Evolutionary conservation across 2,888 invertebrate genomes (phyloP).

Genomic region (Loripinus fragilis): DNA sequence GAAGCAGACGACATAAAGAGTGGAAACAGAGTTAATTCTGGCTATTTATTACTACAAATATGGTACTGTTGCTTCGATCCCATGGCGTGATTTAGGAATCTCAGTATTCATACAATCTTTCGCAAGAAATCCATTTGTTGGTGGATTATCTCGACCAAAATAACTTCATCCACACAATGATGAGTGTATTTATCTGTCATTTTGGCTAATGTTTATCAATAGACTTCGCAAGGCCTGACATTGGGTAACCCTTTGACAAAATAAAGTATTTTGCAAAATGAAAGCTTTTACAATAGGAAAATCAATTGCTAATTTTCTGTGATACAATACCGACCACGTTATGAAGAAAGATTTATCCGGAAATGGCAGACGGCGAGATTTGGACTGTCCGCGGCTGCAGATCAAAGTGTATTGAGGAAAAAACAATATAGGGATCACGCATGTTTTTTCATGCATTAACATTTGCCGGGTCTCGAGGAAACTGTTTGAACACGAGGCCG

Average conservation of each 20-base stretch:
- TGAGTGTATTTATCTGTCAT: conserved; percentile 20
- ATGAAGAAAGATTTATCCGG: neutral
- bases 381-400: too few relatives aligned
- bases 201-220: conserved; percentile 15
- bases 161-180: neutral
- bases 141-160: neutral
- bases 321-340: neutral
- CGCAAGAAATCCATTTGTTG: neutral
- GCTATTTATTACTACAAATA: too few relatives aligned
- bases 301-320: conserved; percentile 11
- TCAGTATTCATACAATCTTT: neutral
- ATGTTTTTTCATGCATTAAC: too few relatives aligned
- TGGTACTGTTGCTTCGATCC: too few relatives aligned
- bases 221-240: conserved; percentile 4
- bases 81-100: too few relatives aligned
- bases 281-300: conserved; percentile 1
- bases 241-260: conserved; percentile 6
- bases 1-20: too few relatives aligned
- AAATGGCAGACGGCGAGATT: too few relatives aligned
- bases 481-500: too few relatives aligned
- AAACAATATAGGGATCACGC: too few relatives aligned
- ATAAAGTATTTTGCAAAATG: conserved; percentile 2
- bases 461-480: too few relatives aligned
- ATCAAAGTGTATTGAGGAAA: too few relatives aligned
- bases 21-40: too few relatives aligned